Evolutionary conservation across 2,888 invertebrate genomes (phyloP), one percentile per base, ranked within the genome.

Genomic region (Microchrysa polita): DNA sequence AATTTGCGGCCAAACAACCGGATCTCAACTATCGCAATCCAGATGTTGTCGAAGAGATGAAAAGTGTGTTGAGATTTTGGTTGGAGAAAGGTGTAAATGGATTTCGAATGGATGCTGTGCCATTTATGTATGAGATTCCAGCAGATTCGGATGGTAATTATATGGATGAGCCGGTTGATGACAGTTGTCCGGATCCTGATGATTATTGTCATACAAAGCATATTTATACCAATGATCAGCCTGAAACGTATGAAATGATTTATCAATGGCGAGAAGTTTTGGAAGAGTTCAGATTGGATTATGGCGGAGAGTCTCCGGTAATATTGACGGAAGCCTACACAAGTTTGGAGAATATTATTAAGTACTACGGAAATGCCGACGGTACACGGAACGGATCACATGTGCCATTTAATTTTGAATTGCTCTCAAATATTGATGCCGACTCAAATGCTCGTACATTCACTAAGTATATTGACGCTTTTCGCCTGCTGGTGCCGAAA

Each of bases 61-160:
- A 86, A 78, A 82, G 88, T n/a, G 88, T 90, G 9, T 81, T 93
- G 80, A 81, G 83, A 27, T 91, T 89, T 81, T 93, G 93, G 93
- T 77, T 91, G 75, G 83, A 87, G 5, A 83, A 84, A 48, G 90
- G 90, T 1, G 87, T 90, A 0, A 87, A 88, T 76, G 91, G 91
- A 0, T 88, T 91, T 78, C 85, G 90, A 16, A 83, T 90, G 12
- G 87, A 87, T 77, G 86, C 86, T 0, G 67, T 76, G 20, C 77
- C 77, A 16, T 77, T 74, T 67, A 69, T 78, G 18, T 87, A 83
- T 76, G 87, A 87, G 77, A 83, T 83, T 0, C 81, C 85, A 9
- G 10, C 75, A 4, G 75, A 77, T 63, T 1, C 0, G 0, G 74
- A 74, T 55, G 76, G 76, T 5, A 75, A 61, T n/a, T 78, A 75